A percentile compares a stretch with the other conserved stretches of the same genome.
Conservation (phyloP, 2,888 invertebrate genomes). For the Xestia ashworthii region DNA sequence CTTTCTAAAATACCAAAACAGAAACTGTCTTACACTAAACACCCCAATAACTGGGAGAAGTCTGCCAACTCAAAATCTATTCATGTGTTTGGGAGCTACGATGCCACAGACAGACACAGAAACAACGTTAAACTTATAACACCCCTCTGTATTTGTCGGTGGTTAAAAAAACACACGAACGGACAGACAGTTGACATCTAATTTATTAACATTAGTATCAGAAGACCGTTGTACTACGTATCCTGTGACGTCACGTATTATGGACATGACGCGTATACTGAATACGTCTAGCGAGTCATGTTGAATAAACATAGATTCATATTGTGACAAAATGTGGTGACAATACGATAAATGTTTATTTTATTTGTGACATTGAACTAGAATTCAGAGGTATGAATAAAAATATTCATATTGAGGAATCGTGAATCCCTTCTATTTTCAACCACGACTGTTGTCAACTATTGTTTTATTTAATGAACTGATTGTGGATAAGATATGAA, state of each 20-base stretch:
- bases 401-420: background rate
- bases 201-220: constrained; percentile 7
- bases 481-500: background rate
- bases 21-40: background rate
- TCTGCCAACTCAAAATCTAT: background rate
- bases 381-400: constrained; percentile 2
- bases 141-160: background rate
- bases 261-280: constrained; percentile 23
- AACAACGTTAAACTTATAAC: background rate
- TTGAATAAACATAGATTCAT: constrained; percentile 33
- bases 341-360: constrained; percentile 11
- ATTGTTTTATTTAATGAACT: background rate
- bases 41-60: background rate
- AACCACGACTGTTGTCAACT: background rate
- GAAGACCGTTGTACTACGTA: constrained; percentile 22
- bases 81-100: background rate
- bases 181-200: constrained; percentile 1
- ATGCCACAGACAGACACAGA: background rate
- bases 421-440: background rate
- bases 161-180: background rate
- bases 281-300: constrained; percentile 16
- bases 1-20: background rate
- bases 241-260: constrained; percentile 46
- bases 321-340: constrained; percentile 37
- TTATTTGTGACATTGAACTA: constrained; percentile 30